A percentile compares a stretch with the other conserved stretches of the same genome.
These are phyloP conservation scores for Penaeus vannamei DNA, from an alignment of 1,140 invertebrate genomes.

Conservation along the genomic window DNA sequence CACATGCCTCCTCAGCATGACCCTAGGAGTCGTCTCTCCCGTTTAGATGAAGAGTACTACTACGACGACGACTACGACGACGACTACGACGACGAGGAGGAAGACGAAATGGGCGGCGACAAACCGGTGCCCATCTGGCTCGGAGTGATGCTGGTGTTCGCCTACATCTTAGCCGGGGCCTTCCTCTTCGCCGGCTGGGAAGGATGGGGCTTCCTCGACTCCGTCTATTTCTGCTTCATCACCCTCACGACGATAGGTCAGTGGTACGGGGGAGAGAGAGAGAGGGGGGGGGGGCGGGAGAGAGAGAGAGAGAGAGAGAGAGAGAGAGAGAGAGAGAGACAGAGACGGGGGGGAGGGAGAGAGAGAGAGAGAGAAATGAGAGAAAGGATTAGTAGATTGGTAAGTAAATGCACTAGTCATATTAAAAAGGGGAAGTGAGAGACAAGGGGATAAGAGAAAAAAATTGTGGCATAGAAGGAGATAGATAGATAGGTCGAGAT, in stretches of 20 bases:
- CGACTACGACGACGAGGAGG: slow-evolving; percentile 68
- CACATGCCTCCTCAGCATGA: slow-evolving; percentile 45
- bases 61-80: slow-evolving; percentile 65
- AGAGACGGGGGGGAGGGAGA: too few species aligned
- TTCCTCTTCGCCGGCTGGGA: slow-evolving; percentile 84
- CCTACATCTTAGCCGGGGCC: slow-evolving; percentile 90
- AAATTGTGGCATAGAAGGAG: too few species aligned
- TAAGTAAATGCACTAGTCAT: too few species aligned
- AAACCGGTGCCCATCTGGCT: slow-evolving; percentile 90
- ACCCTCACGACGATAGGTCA: slow-evolving; percentile 71
- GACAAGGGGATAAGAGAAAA: too few species aligned
- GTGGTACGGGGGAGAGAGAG: not conserved
- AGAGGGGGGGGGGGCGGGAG: not conserved
- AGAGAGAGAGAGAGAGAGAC: too few species aligned
- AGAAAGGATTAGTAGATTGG: too few species aligned
- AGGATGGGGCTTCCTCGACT: slow-evolving; percentile 88
- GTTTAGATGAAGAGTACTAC: slow-evolving; percentile 57
- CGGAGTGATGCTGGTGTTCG: slow-evolving; percentile 89
- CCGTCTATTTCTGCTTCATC: slow-evolving; percentile 96
- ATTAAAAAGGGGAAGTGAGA: too few species aligned
- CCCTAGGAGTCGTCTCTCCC: slow-evolving; percentile 36
- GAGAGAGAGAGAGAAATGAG: too few species aligned
- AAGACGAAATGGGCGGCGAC: slow-evolving; percentile 73
- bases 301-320: not conserved
- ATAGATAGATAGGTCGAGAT: too few species aligned